phyloP scores from a whole-genome alignment of 2,888 invertebrate genomes.

The Hypsopygia costalis region DNA sequence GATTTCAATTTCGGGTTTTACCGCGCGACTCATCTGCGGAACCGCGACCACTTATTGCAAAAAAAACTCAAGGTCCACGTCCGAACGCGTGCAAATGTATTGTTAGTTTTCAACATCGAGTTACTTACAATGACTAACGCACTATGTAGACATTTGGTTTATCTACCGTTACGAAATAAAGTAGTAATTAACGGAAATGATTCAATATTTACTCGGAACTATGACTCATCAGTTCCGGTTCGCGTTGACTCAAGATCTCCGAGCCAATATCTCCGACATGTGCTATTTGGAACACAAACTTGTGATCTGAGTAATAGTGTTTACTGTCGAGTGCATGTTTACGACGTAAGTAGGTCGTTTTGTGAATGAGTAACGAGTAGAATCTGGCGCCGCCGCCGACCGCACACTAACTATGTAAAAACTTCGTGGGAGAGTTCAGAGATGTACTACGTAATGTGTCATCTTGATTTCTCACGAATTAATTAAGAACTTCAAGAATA shows the following conservation, averaged over 20 bases:
- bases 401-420: constrained; percentile 10
- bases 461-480: constrained; percentile 4
- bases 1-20: background rate
- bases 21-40: background rate
- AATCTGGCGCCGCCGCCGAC: background rate
- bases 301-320: constrained; percentile 26
- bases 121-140: constrained; percentile 1
- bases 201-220: constrained; percentile 63
- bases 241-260: constrained; percentile 33
- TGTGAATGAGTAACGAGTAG: background rate
- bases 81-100: too few species aligned
- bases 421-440: constrained; percentile 24
- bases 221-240: constrained; percentile 65
- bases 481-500: too few species aligned
- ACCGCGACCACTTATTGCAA: background rate
- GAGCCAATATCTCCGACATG: constrained; percentile 16
- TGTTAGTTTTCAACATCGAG: background rate
- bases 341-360: constrained; percentile 2
- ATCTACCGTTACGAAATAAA: constrained; percentile 1
- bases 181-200: constrained; percentile 51
- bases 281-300: constrained; percentile 16
- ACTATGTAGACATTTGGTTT: background rate
- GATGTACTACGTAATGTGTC: constrained; percentile 15
- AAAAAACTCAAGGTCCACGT: background rate
- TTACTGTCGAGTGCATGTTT: constrained; percentile 23